phyloP scores from a whole-genome alignment of 1,140 invertebrate genomes.

The Brachionus plicatilis region DNA sequence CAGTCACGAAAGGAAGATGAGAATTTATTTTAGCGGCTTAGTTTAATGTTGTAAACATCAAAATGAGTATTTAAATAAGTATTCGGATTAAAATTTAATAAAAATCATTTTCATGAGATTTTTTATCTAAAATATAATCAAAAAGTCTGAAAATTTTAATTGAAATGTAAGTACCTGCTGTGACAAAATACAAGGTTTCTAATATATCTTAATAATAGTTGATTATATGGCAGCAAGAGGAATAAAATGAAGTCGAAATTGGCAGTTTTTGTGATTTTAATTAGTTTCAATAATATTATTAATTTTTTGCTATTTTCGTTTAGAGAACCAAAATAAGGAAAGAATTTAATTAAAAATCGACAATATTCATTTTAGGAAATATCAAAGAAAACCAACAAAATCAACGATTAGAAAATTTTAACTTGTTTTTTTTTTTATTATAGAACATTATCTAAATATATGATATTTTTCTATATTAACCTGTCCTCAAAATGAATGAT shows the following conservation, averaged over 20 bases:
- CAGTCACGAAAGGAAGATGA: no score
- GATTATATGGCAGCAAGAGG: not conserved
- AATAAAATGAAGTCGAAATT: not conserved
- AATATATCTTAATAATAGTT: not conserved
- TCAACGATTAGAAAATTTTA: not conserved
- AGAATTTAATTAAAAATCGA: not conserved
- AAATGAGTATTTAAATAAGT: no score
- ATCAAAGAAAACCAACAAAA: not conserved
- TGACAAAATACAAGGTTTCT: not conserved
- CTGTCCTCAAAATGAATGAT: not conserved
- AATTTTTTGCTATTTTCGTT: not conserved
- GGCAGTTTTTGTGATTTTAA: not conserved
- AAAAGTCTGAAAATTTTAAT: not conserved
- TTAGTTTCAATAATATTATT: not conserved
- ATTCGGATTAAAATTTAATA: not conserved
- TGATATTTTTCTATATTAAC: not conserved
- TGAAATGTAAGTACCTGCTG: not conserved
- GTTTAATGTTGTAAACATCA: no score
- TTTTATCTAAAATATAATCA: not conserved
- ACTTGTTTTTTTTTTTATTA: not conserved
- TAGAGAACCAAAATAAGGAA: not conserved
- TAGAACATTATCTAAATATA: not conserved
- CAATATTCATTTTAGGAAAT: not conserved
- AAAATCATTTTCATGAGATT: not conserved
- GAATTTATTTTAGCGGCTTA: no score